Base-by-base conservation (phyloP, 1,140 invertebrate genomes). In the Lysiphlebus fabarum region DNA sequence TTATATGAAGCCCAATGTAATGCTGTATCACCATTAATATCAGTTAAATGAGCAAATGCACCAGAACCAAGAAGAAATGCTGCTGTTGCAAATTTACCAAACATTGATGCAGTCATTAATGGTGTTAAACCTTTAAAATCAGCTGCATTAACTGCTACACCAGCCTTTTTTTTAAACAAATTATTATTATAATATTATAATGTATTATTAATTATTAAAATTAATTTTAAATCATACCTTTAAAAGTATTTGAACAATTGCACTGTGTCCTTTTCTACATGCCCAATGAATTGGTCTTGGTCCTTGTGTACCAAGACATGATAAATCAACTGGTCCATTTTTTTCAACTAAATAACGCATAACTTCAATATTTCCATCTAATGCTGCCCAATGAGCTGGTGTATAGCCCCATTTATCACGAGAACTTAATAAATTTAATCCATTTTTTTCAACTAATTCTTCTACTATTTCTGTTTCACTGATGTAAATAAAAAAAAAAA, bases 1-100 rank as follows among this genome's bases (percentile, higher is more conserved):
- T 96, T 96, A 73, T 95, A 95, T 2, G 90, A 90, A 0, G 93
- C 92, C 93, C 93, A 96, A 68, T 96, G 93, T 6, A 95, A 76
- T 0, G 93, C 93, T 5, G 91, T 94, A 65, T 96, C 93, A 0
- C 93, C 93, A 73, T 95, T 95, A 63, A 92, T 92, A 69, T 96
- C 92, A 6, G 90, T 89, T 5, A 95, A 75, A 70, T 92, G 87
- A 60, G 92, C 88, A 1, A 90, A 78, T 10, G 89, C 92, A 34
- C 90, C 91, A 84, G 91, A 93, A 8, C 92, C 93, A 48, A 96
- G 82, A 0, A 96, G 78, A 79, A 91, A 95, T 0, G 91, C 90
- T 1, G 92, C 91, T 0, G 93, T 90, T 17, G 91, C 91, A 26
- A 90, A 91, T 72, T 92, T 85, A 7, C 93, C 93, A 77, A 95